Evolutionary conservation across 1,140 invertebrate genomes (phyloP).

Genomic region (Neodiprion lecontei): DNA sequence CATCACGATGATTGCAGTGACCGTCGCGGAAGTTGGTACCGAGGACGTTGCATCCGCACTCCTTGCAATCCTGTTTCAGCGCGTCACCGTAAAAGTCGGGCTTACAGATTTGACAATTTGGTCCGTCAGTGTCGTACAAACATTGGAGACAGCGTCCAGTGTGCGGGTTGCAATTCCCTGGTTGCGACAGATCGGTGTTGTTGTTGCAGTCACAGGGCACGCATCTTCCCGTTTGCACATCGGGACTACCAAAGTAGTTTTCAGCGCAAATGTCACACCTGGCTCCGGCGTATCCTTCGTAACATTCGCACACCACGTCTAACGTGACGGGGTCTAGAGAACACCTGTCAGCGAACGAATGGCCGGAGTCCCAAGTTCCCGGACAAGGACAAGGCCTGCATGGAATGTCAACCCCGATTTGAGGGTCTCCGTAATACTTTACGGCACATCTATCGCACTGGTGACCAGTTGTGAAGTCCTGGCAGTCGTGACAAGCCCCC

Average conservation of each 20-base stretch:
- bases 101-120: conserved; percentile 85
- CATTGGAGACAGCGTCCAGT: conserved; percentile 91
- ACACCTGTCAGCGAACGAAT: conserved; percentile 89
- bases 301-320: conserved; percentile 88
- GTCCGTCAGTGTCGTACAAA: conserved; percentile 87
- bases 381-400: conserved; percentile 93
- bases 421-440: conserved; percentile 93
- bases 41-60: conserved; percentile 85
- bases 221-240: conserved; percentile 79
- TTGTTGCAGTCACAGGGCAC: conserved; percentile 86
- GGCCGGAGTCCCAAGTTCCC: conserved; percentile 72
- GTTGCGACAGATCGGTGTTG: conserved; percentile 83
- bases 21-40: conserved; percentile 79
- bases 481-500: conserved; percentile 85
- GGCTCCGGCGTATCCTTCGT: conserved; percentile 81
- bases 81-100: conserved; percentile 87
- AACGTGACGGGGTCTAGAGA: conserved; percentile 78
- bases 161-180: conserved; percentile 84
- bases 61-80: conserved; percentile 74
- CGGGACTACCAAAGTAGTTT: conserved; percentile 90
- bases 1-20: conserved; percentile 78
- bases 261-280: conserved; percentile 90
- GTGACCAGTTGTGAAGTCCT: conserved; percentile 81
- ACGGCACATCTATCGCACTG: conserved; percentile 86
- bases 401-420: conserved; percentile 80